These are phyloP conservation scores for Cerceris ruficornis DNA, from an alignment of 2,888 invertebrate genomes.

Conservation along the genomic window DNA sequence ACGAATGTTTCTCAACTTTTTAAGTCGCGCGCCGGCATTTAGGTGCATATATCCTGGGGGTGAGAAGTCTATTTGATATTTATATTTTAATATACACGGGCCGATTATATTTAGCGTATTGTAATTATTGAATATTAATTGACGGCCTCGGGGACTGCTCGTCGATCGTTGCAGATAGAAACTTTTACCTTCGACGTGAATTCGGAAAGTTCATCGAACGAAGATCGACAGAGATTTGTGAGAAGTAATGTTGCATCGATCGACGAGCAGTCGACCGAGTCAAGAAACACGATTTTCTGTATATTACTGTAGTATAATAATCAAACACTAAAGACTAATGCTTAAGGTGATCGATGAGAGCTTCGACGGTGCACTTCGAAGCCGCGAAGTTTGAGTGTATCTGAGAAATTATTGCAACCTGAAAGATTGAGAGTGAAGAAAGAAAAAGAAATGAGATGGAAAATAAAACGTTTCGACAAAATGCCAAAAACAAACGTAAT, in stretches of 20 bases:
- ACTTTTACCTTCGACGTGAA: background rate
- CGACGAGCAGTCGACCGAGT: slow-evolving; percentile 35
- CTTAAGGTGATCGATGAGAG: slow-evolving; percentile 76
- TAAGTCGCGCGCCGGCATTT: slow-evolving; percentile 69
- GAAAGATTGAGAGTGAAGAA: slow-evolving; percentile 48
- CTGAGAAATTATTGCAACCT: slow-evolving; percentile 59
- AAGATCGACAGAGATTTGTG: background rate
- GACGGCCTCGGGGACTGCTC: slow-evolving; percentile 36
- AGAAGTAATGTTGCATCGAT: background rate
- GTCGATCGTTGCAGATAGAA: slow-evolving; percentile 19
- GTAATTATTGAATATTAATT: slow-evolving; percentile 70
- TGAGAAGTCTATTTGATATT: slow-evolving; percentile 76
- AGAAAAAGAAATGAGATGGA: slow-evolving; percentile 47
- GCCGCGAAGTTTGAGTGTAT: slow-evolving; percentile 52
- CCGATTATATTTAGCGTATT: slow-evolving; percentile 78
- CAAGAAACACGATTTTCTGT: slow-evolving; percentile 71
- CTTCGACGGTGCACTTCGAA: slow-evolving; percentile 42
- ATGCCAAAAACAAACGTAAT: slow-evolving; percentile 30
- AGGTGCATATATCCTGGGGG: slow-evolving; percentile 66
- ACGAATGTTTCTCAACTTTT: slow-evolving; percentile 63
- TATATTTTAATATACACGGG: slow-evolving; percentile 79
- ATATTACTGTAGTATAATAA: slow-evolving; percentile 79
- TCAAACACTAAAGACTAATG: slow-evolving; percentile 81
- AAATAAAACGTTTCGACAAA: slow-evolving; percentile 44
- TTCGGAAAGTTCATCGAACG: background rate